These are phyloP conservation scores for Yponomeuta cagnagella DNA, from an alignment of 2,888 invertebrate species.

Conservation along the genomic window DNA sequence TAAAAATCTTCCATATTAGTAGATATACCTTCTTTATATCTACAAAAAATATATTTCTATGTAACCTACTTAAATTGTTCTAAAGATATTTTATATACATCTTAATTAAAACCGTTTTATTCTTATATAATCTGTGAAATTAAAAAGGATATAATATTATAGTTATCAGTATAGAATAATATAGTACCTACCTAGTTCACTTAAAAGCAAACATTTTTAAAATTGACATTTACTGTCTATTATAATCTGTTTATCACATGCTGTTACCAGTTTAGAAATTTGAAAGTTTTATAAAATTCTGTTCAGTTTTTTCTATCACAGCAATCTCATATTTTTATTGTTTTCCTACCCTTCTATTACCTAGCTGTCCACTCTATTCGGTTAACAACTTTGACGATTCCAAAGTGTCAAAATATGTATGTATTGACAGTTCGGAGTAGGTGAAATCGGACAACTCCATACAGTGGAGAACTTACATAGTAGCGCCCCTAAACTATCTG, in stretches of 20 bases:
- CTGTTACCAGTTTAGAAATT: too few relatives aligned
- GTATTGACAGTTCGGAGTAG: too few relatives aligned
- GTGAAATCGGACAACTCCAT: too few relatives aligned
- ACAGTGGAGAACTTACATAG: too few relatives aligned
- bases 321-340: neutral
- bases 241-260: neutral
- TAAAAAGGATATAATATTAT: neutral
- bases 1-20: neutral
- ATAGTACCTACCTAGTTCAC: neutral
- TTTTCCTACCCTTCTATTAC: neutral
- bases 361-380: too few relatives aligned
- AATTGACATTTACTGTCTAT: neutral
- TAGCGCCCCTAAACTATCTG: too few relatives aligned
- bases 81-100: neutral
- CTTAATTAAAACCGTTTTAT: neutral
- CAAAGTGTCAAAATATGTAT: too few relatives aligned
- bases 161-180: too few relatives aligned
- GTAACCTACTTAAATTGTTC: too few relatives aligned
- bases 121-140: neutral
- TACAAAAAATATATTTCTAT: too few relatives aligned
- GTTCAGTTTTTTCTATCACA: conserved; percentile 15
- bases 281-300: neutral
- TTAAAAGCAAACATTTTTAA: neutral
- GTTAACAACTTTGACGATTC: too few relatives aligned
- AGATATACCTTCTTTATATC: neutral